phyloP scores from a whole-genome alignment of 2,113 vertebrate species.

The Channa argus region DNA sequence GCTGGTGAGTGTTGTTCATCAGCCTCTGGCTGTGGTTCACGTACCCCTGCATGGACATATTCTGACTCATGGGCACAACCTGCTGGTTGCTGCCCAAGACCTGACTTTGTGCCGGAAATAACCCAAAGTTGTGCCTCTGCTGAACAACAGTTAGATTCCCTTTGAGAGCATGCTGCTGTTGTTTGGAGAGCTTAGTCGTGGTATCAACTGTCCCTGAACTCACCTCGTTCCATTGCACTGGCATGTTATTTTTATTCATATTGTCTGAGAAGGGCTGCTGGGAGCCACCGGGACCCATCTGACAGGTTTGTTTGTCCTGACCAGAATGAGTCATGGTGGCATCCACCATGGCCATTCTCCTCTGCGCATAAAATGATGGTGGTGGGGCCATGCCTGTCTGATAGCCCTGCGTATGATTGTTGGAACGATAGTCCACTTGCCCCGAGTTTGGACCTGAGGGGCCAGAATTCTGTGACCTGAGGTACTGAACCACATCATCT shows the following conservation, averaged over 20 bases:
- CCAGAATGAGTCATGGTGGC: slow-evolving; percentile 76
- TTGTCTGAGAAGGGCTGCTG: slow-evolving; percentile 72
- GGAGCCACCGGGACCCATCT: slow-evolving; percentile 76
- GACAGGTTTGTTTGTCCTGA: slow-evolving; percentile 81
- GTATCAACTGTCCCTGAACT: slow-evolving; percentile 94
- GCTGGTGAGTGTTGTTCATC: slow-evolving; percentile 80
- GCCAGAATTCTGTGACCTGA: slow-evolving; percentile 87
- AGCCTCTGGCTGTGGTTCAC: slow-evolving; percentile 80
- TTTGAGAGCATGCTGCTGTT: slow-evolving; percentile 77
- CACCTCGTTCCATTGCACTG: slow-evolving; percentile 98
- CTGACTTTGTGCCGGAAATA: slow-evolving; percentile 85
- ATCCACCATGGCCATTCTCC: slow-evolving; percentile 85
- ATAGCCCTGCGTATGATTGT: slow-evolving; percentile 83
- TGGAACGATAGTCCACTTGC: slow-evolving; percentile 68
- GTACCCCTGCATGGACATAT: slow-evolving; percentile 81
- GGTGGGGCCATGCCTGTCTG: slow-evolving; percentile 77
- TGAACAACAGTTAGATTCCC: slow-evolving; percentile 87
- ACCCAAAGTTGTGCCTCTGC: slow-evolving; percentile 89
- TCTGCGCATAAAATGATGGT: slow-evolving; percentile 82
- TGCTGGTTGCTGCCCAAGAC: slow-evolving; percentile 84
- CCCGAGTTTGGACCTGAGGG: slow-evolving; percentile 67
- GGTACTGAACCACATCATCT: slow-evolving; percentile 96
- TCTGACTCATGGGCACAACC: slow-evolving; percentile 83
- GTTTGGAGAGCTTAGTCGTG: slow-evolving; percentile 84
- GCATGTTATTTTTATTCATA: slow-evolving; percentile 92